These are phyloP conservation scores for Hydropsyche betteni DNA, from an alignment of 2,888 invertebrate species.

Conservation along the genomic window DNA sequence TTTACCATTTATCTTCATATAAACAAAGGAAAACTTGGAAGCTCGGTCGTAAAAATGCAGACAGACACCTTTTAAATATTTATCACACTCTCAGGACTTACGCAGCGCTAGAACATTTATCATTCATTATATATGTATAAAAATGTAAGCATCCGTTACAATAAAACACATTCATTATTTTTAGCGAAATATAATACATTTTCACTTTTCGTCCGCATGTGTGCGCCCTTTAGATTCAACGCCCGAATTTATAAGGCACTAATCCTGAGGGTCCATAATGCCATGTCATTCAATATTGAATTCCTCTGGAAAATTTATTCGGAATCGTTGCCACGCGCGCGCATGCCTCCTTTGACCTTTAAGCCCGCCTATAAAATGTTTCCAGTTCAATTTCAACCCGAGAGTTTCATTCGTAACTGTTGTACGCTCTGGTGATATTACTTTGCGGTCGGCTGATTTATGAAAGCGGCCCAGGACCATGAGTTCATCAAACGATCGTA, in stretches of 20 bases:
- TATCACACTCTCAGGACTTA: constrained; percentile 13
- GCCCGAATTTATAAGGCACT: background rate
- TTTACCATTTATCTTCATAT: constrained; percentile 19
- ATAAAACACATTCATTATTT: background rate
- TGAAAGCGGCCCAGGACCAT: background rate
- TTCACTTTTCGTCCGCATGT: background rate
- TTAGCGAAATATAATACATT: too few relatives aligned
- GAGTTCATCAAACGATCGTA: too few relatives aligned
- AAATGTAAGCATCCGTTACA: background rate
- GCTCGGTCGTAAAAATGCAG: constrained; percentile 22
- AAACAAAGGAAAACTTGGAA: constrained; percentile 17
- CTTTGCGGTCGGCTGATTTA: constrained; percentile 18
- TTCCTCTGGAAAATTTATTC: constrained; percentile 20
- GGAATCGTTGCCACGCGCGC: background rate
- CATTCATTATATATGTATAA: too few relatives aligned
- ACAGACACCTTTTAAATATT: constrained; percentile 21
- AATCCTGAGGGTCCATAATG: constrained; percentile 18
- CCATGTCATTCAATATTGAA: constrained; percentile 23
- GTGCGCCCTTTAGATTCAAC: background rate
- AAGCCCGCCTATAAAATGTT: constrained; percentile 24
- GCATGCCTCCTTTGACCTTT: constrained; percentile 18
- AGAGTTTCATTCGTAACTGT: constrained; percentile 1
- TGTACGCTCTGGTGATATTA: constrained; percentile 9
- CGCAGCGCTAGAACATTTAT: background rate
- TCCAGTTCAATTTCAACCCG: constrained; percentile 16